These are phyloP conservation scores for Pediacus dermestoides DNA, from an alignment of 2,888 invertebrate species.

Conservation along the genomic window DNA sequence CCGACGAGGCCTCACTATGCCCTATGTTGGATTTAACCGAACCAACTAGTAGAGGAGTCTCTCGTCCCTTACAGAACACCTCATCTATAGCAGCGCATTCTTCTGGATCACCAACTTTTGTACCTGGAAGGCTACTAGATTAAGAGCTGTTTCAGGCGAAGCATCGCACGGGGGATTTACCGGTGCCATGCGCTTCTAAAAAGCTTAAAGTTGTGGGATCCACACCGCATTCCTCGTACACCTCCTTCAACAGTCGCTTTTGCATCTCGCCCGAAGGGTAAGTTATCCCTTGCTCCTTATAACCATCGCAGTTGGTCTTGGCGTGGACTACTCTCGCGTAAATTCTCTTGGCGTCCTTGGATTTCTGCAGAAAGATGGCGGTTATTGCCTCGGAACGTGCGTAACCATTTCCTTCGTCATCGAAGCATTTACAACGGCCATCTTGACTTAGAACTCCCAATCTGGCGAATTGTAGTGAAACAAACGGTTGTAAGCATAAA, in stretches of 20 bases:
- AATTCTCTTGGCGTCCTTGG: constrained; percentile 50
- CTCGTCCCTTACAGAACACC: constrained; percentile 72
- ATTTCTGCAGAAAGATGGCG: constrained; percentile 69
- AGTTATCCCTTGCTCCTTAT: constrained; percentile 46
- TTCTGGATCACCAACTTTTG: constrained; percentile 85
- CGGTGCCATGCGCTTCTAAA: constrained; percentile 85
- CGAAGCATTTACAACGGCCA: constrained; percentile 88
- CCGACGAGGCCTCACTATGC: constrained; percentile 84
- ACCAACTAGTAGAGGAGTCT: constrained; percentile 70
- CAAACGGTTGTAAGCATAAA: constrained; percentile 81
- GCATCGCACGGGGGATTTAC: constrained; percentile 38
- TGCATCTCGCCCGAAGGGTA: constrained; percentile 54
- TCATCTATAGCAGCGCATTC: constrained; percentile 81
- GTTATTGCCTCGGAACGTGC: constrained; percentile 77
- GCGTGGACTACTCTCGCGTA: constrained; percentile 50
- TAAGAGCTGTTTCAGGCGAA: background rate
- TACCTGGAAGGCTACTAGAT: constrained; percentile 50
- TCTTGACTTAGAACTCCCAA: constrained; percentile 77
- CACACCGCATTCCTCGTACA: constrained; percentile 67
- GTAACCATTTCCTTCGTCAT: constrained; percentile 78
- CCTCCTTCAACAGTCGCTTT: constrained; percentile 58
- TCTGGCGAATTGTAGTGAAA: constrained; percentile 80
- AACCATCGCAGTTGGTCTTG: constrained; percentile 46
- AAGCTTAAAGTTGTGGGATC: constrained; percentile 69
- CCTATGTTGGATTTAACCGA: constrained; percentile 94